These are phyloP conservation scores for Siniperca scherzeri DNA, from an alignment of 2,797 vertebrate genomes.

Conservation along the genomic window DNA sequence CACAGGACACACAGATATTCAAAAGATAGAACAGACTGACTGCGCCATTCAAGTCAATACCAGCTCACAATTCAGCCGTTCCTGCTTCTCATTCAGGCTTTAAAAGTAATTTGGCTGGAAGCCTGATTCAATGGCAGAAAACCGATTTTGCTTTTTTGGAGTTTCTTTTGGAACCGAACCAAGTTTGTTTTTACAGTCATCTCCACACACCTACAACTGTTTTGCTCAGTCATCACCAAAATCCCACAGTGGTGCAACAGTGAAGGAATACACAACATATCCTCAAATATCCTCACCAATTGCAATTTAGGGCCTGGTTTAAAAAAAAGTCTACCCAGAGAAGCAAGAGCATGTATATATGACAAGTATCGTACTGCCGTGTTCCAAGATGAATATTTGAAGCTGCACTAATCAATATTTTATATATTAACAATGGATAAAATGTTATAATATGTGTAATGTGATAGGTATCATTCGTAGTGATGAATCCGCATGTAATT, in stretches of 20 bases:
- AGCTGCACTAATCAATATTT: not conserved
- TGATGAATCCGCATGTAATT: not conserved
- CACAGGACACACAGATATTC: conserved; percentile 58
- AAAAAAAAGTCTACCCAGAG: not conserved
- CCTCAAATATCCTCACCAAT: not conserved
- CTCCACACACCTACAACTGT: not conserved
- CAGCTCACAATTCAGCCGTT: not conserved
- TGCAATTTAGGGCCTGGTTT: no score
- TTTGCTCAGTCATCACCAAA: not conserved
- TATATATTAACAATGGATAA: not conserved
- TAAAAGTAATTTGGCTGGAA: conserved; percentile 11
- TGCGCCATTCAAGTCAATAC: conserved; percentile 10
- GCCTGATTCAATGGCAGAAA: conserved; percentile 18
- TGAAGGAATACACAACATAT: not conserved
- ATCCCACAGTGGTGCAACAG: conserved; percentile 3
- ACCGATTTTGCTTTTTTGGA: not conserved
- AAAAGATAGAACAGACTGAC: conserved; percentile 45
- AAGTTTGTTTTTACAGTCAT: conserved; percentile 7
- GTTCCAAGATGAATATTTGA: not conserved
- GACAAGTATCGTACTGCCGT: not conserved
- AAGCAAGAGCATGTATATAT: not conserved
- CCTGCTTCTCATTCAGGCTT: conserved; percentile 23
- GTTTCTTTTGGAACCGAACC: not conserved
- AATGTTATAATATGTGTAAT: not conserved
- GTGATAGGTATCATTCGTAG: not conserved